Evolutionary conservation across 2,888 invertebrate species (phyloP).

Genomic region (Lucinisca nassula): DNA sequence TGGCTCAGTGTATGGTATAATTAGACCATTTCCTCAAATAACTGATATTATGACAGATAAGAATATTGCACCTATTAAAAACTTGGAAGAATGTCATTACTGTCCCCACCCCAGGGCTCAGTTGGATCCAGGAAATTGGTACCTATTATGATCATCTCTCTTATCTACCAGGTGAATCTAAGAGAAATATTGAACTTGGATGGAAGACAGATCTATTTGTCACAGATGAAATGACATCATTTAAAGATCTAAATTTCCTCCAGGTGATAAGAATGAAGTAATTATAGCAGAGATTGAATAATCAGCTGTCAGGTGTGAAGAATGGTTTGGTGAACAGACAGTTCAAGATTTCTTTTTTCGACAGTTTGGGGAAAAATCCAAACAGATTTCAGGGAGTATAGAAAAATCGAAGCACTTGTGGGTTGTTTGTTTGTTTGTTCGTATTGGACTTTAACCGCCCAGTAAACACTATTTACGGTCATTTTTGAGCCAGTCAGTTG

Average conservation of each 20-base stretch:
- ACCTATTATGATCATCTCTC: background rate
- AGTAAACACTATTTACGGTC: no score
- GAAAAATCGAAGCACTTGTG: no score
- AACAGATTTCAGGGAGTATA: no score
- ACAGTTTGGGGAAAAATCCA: no score
- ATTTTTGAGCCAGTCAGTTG: no score
- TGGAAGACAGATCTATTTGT: background rate
- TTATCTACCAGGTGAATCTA: constrained; percentile 1
- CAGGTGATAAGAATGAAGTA: background rate
- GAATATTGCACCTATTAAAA: background rate
- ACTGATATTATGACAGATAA: background rate
- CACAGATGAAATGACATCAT: background rate
- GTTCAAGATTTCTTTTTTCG: no score
- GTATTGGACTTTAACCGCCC: no score
- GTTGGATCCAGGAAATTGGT: background rate
- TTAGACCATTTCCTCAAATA: background rate
- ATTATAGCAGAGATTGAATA: background rate
- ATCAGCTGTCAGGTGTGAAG: background rate
- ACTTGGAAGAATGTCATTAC: background rate
- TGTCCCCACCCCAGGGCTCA: background rate
- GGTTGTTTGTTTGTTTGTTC: no score
- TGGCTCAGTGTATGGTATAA: background rate
- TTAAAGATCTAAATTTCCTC: background rate
- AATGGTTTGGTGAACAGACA: no score
- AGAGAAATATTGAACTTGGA: constrained; percentile 3